Evolutionary conservation across 2,113 vertebrate species (phyloP), one percentile per base, ranked within the genome.

Genomic region (Zapornia atra): DNA sequence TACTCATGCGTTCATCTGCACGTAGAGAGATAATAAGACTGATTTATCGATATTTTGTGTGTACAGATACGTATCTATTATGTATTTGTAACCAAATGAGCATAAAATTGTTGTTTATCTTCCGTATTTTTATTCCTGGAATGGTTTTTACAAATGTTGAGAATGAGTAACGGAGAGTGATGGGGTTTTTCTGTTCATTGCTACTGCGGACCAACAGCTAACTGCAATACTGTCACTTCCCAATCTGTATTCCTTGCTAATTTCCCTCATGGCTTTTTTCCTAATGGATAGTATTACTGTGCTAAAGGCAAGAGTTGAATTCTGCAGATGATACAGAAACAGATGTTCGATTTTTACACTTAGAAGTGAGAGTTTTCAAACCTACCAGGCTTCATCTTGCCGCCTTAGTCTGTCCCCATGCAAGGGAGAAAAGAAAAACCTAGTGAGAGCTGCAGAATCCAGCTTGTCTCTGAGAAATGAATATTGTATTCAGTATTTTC

Each of bases 391-490:
- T 53, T 75, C 46, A 31, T 53, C 50, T 38, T 4, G 8, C 73
- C 29, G 36, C 24, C 48, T 72, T 38, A 40, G 33, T 63, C 40
- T 71, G 28, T 33, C 20, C n/a, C 13, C 20, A 18, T 16, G 11
- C 10, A 22, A 0, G 18, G 38, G 16, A 36, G 21, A 10, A 1
- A 1, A 26, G 29, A 70, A 86, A 56, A 24, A 25, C 26, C 6
- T 31, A 24, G 15, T 42, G 29, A 61, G 42, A 77, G 33, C 28
- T 61, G 44, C 38, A 28, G 64, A 71, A 64, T 68, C 48, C 48
- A 42, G 21, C 54, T 56, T 38, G 9, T 57, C 38, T 38, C 21
- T 25, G 38, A 72, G 59, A 22, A 73, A 75, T 40, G 12, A 36
- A 10, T 66, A 42, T 20, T 26, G 15, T 38, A 38, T 56, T 51